phyloP scores from a whole-genome alignment of 2,888 invertebrate species.

The Heterodera filipjevi region DNA sequence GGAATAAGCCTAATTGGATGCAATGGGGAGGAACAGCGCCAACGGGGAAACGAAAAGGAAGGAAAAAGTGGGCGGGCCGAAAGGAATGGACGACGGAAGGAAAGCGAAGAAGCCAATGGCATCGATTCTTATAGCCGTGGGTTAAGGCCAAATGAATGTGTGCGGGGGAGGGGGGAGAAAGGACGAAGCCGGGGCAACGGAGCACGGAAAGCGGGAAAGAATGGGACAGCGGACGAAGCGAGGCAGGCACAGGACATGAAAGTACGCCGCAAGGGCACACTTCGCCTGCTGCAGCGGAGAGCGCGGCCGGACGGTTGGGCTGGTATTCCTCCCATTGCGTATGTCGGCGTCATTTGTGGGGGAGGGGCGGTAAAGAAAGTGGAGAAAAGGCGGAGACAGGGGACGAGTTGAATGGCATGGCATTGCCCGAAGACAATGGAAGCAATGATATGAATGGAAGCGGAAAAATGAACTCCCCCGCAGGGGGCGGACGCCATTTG shows the following conservation, averaged over 20 bases:
- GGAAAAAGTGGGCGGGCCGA: neutral
- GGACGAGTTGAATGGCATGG: neutral
- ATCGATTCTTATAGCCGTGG: neutral
- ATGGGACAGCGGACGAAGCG: neutral
- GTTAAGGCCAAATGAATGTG: neutral
- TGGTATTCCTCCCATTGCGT: neutral
- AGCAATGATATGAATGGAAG: too few relatives aligned
- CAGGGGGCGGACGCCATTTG: too few relatives aligned
- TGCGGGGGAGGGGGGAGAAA: neutral
- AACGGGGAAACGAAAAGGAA: neutral
- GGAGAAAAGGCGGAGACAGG: neutral
- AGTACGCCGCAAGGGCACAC: neutral
- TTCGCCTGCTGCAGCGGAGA: neutral
- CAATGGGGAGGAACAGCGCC: conserved; percentile 2
- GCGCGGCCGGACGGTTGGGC: neutral
- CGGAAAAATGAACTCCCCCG: too few relatives aligned
- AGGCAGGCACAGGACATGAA: neutral
- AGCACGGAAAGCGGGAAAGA: neutral
- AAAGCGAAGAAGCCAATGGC: conserved; percentile 5
- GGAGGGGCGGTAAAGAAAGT: neutral
- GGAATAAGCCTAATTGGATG: conserved; percentile 7
- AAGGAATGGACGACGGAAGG: neutral
- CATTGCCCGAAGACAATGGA: too few relatives aligned
- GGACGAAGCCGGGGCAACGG: neutral
- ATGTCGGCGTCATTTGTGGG: conserved; percentile 1